phyloP scores from a whole-genome alignment of 1,140 invertebrate species.

The Pseudachorutes palmiensis region DNA sequence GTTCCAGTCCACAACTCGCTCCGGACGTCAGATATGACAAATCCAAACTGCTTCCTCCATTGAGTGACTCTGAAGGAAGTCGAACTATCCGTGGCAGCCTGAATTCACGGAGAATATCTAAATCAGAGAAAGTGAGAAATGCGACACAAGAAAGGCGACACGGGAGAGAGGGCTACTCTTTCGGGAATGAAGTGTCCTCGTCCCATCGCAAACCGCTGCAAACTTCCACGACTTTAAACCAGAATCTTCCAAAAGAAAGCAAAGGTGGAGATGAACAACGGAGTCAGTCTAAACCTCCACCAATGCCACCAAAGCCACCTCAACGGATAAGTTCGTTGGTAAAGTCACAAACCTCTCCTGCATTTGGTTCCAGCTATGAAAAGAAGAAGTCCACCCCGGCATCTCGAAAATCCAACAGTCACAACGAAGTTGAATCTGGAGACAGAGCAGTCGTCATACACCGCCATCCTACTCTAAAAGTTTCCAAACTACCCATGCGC shows the following conservation, averaged over 20 bases:
- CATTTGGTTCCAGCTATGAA: background rate
- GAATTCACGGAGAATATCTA: too few species aligned
- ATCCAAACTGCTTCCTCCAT: too few species aligned
- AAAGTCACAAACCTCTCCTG: constrained; percentile 7
- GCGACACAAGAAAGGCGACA: background rate
- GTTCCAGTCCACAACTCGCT: background rate
- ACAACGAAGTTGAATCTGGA: constrained; percentile 10
- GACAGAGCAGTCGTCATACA: constrained; percentile 22
- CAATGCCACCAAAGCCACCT: constrained; percentile 36
- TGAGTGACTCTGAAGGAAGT: too few species aligned
- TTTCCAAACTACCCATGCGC: constrained; percentile 32
- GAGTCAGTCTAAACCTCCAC: constrained; percentile 17
- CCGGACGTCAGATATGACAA: too few species aligned
- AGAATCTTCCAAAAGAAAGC: background rate
- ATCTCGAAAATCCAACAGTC: background rate
- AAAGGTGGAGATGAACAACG: background rate
- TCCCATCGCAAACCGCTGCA: constrained; percentile 14
- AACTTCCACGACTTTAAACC: background rate
- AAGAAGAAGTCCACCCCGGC: constrained; percentile 11
- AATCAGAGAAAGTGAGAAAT: background rate
- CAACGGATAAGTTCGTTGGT: constrained; percentile 26
- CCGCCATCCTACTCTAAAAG: constrained; percentile 30
- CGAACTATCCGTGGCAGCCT: too few species aligned
- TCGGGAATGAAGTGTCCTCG: background rate
- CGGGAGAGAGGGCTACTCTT: too few species aligned